Conservation (phyloP, 2,888 invertebrate species). For the Salticus scenicus region DNA sequence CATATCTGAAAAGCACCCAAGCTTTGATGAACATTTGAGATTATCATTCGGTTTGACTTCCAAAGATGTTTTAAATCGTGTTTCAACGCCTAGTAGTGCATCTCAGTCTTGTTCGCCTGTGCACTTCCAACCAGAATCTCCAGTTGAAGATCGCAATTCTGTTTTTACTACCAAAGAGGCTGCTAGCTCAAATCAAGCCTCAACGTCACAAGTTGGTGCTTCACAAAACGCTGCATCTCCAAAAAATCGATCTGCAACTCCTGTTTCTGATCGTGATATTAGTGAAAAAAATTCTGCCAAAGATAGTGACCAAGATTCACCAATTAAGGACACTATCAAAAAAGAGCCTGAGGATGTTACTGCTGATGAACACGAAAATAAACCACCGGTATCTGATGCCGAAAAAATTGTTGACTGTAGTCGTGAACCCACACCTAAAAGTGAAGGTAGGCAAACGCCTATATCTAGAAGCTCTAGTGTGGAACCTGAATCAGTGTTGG, state of each 20-base stretch:
- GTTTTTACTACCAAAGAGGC: constrained; percentile 54
- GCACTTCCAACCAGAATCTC: constrained; percentile 67
- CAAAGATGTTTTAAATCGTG: constrained; percentile 66
- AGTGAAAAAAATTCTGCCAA: constrained; percentile 33
- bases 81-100: constrained; percentile 70
- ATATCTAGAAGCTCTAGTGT: constrained; percentile 48
- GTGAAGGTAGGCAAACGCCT: constrained; percentile 61
- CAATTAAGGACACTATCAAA: neutral
- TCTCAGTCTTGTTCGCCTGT: constrained; percentile 69
- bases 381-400: constrained; percentile 33
- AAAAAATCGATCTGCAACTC: constrained; percentile 46
- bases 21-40: constrained; percentile 63
- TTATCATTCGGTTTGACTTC: constrained; percentile 56
- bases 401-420: constrained; percentile 43
- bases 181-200: constrained; percentile 36
- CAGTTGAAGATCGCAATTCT: constrained; percentile 49
- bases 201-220: constrained; percentile 40
- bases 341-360: constrained; percentile 32
- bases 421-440: constrained; percentile 45
- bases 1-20: constrained; percentile 62
- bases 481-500: constrained; percentile 35
- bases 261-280: constrained; percentile 56
- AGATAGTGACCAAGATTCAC: constrained; percentile 25
- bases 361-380: constrained; percentile 25
- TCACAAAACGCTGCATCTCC: constrained; percentile 36